Evolutionary conservation across 2,113 vertebrate genomes (phyloP).

Genomic region (Trematocara marginatum): DNA sequence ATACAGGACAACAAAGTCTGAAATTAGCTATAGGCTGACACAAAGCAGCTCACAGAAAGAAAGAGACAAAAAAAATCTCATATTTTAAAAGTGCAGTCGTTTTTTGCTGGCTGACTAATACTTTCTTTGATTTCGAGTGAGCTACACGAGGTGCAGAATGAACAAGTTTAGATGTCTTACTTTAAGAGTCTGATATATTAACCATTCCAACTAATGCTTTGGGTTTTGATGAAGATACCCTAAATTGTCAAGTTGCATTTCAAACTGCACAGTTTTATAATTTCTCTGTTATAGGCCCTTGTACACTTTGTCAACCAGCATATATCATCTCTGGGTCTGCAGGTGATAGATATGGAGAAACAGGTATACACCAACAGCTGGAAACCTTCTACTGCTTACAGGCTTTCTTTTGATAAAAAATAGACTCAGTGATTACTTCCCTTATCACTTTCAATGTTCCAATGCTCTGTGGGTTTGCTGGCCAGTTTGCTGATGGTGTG

Average conservation of each 20-base stretch:
- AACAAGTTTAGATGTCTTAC: background rate
- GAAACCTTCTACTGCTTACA: background rate
- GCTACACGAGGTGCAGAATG: background rate
- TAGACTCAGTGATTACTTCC: background rate
- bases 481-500: slow-evolving; percentile 90
- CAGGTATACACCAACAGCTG: slow-evolving; percentile 73
- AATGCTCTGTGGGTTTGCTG: background rate
- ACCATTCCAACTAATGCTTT: background rate
- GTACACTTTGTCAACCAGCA: slow-evolving; percentile 84
- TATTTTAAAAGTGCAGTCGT: background rate
- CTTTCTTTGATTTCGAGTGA: background rate
- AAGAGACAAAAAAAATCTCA: background rate
- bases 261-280: background rate
- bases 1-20: background rate
- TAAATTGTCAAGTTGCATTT: background rate
- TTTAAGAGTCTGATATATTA: background rate
- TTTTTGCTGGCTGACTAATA: background rate
- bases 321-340: slow-evolving; percentile 77
- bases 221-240: background rate
- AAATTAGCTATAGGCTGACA: background rate
- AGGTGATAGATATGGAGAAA: slow-evolving; percentile 76
- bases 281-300: slow-evolving; percentile 73
- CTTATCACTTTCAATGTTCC: background rate
- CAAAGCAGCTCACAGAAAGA: background rate
- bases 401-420: background rate